Evolutionary conservation across 2,888 invertebrate genomes (phyloP).

Genomic region (Aproaerema taeniolella): DNA sequence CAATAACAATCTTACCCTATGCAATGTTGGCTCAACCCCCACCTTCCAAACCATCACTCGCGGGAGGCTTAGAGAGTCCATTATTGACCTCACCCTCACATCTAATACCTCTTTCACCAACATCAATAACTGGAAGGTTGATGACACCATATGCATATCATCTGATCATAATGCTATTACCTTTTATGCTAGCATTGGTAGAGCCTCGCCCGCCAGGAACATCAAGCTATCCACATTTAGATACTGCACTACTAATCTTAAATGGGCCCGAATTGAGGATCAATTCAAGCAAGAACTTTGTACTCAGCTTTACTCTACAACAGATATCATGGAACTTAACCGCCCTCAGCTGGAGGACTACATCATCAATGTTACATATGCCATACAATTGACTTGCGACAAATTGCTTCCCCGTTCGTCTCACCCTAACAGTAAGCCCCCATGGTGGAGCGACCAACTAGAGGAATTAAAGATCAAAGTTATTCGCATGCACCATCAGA

Average conservation of each 20-base stretch:
- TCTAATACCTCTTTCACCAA: neutral
- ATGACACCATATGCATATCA: neutral
- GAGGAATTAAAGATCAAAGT: conserved; percentile 8
- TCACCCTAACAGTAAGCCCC: neutral
- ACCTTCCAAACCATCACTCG: conserved; percentile 17
- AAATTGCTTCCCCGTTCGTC: neutral
- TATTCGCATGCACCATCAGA: conserved; percentile 12
- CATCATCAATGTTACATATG: neutral
- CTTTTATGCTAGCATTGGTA: neutral
- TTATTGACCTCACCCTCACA: conserved; percentile 15
- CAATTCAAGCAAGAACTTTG: neutral
- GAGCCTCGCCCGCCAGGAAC: neutral
- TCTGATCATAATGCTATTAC: conserved; percentile 1
- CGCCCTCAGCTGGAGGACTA: neutral
- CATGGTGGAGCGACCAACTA: conserved; percentile 17
- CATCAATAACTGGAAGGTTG: neutral
- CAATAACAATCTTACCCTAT: conserved; percentile 13
- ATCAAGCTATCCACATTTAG: neutral
- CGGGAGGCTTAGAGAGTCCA: conserved; percentile 2
- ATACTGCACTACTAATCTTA: neutral
- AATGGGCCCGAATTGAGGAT: neutral
- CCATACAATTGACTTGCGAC: conserved; percentile 6
- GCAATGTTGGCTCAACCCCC: conserved; percentile 13
- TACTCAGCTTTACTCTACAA: neutral
- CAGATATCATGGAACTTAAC: neutral